These are phyloP conservation scores for Pheucticus melanocephalus DNA, from an alignment of 2,113 vertebrate genomes.

Conservation along the genomic window DNA sequence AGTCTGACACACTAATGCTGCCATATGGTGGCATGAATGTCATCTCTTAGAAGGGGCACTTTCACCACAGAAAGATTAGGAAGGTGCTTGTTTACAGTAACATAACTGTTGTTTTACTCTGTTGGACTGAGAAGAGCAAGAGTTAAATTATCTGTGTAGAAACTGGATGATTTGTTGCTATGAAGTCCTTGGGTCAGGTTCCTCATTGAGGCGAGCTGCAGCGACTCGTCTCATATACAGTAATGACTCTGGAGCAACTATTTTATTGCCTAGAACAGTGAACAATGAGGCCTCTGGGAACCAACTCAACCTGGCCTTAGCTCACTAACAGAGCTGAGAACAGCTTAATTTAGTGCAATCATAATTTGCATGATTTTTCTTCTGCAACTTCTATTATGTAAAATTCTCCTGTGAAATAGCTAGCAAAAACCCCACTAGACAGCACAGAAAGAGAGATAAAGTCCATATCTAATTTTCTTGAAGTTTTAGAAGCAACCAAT, in stretches of 20 bases:
- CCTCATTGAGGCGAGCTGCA: not conserved
- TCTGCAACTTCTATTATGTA: not conserved
- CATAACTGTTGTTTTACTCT: not conserved
- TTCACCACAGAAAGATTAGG: not conserved
- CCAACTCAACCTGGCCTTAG: not conserved
- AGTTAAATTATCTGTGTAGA: not conserved
- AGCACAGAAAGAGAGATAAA: not conserved
- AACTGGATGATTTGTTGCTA: not conserved
- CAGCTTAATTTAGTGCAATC: not conserved
- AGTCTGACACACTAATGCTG: not conserved
- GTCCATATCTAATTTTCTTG: not conserved
- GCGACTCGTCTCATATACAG: not conserved
- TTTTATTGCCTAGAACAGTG: not conserved
- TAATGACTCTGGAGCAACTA: not conserved
- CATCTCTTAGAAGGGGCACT: not conserved
- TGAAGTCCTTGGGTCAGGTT: not conserved
- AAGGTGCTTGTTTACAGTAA: not conserved
- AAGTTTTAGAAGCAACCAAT: not conserved
- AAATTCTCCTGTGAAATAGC: not conserved
- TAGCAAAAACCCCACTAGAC: not conserved
- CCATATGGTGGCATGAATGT: not conserved
- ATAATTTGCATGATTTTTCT: conserved; percentile 15
- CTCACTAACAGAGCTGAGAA: not conserved
- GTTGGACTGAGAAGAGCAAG: not conserved
- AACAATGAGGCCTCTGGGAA: conserved; percentile 11